Evolutionary conservation across 1,140 invertebrate genomes (phyloP).

Genomic region (Drosophila albomicans): DNA sequence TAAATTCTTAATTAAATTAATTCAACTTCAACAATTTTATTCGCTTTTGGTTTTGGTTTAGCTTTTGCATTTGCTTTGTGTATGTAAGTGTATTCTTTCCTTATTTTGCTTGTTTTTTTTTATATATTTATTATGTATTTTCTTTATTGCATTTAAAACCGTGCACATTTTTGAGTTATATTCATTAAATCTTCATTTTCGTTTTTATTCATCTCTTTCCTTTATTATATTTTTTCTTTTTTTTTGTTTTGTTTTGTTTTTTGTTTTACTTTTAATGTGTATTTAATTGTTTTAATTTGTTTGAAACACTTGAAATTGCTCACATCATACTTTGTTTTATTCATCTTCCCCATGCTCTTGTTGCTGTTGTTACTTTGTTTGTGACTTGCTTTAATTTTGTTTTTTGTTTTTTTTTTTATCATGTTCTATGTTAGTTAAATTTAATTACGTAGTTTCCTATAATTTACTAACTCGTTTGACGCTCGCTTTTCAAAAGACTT

Average conservation of each 20-base stretch:
- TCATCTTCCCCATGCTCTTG: constrained; percentile 22
- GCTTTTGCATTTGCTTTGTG: constrained; percentile 42
- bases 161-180: constrained; percentile 60
- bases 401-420: constrained; percentile 5
- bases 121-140: constrained; percentile 47
- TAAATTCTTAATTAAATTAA: constrained; percentile 76
- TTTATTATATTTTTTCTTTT: constrained; percentile 9
- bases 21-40: constrained; percentile 78
- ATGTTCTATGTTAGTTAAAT: constrained; percentile 50
- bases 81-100: constrained; percentile 52
- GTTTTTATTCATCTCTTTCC: constrained; percentile 27
- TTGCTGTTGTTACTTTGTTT: constrained; percentile 23
- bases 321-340: constrained; percentile 64
- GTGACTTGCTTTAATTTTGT: constrained; percentile 51
- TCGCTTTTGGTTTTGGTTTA: constrained; percentile 27
- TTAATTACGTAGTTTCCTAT: constrained; percentile 60
- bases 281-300: constrained; percentile 58
- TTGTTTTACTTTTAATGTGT: constrained; percentile 49
- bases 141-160: constrained; percentile 75
- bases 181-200: constrained; percentile 43
- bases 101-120: constrained; percentile 32
- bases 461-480: constrained; percentile 76
- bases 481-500: constrained; percentile 69
- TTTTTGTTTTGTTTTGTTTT: constrained; percentile 5
- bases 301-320: constrained; percentile 83